phyloP scores from a whole-genome alignment of 64 coral and sea anemone genomes.

The Pachyseris speciosa region DNA sequence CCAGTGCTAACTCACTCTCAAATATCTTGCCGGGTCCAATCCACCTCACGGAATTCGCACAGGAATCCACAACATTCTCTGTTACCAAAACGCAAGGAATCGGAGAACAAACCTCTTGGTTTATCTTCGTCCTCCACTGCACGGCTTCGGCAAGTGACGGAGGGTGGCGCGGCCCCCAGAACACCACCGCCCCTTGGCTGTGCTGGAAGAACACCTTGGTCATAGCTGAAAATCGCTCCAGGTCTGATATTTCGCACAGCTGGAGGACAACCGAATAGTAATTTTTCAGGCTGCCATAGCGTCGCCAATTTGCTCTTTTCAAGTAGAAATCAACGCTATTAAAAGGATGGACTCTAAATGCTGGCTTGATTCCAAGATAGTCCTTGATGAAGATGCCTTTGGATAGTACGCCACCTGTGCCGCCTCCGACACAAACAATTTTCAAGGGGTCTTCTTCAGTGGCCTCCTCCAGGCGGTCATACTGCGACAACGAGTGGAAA shows the following conservation, averaged over 20 bases:
- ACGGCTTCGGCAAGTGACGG: conserved; percentile 2
- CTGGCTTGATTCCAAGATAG: conserved; percentile 23
- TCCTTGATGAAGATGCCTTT: conserved; percentile 29
- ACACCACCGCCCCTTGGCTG: conserved; percentile 38
- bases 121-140: conserved; percentile 16
- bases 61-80: conserved; percentile 32
- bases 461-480: conserved; percentile 1
- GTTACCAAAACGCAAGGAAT: conserved; percentile 72
- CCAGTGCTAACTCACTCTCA: conserved; percentile 57
- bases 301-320: not conserved
- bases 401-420: not conserved
- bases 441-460: not conserved
- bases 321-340: conserved; percentile 21
- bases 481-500: not conserved
- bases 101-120: not conserved
- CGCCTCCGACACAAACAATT: conserved; percentile 4
- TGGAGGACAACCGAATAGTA: not conserved
- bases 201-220: conserved; percentile 22
- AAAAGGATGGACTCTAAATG: not conserved
- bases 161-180: conserved; percentile 10
- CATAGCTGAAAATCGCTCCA: conserved; percentile 30
- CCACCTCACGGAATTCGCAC: not conserved
- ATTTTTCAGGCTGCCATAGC: not conserved
- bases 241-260: conserved; percentile 7
- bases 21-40: conserved; percentile 46